Evolutionary conservation across 2,888 invertebrate species (phyloP).

Genomic region (Cataglyphis cursor): DNA sequence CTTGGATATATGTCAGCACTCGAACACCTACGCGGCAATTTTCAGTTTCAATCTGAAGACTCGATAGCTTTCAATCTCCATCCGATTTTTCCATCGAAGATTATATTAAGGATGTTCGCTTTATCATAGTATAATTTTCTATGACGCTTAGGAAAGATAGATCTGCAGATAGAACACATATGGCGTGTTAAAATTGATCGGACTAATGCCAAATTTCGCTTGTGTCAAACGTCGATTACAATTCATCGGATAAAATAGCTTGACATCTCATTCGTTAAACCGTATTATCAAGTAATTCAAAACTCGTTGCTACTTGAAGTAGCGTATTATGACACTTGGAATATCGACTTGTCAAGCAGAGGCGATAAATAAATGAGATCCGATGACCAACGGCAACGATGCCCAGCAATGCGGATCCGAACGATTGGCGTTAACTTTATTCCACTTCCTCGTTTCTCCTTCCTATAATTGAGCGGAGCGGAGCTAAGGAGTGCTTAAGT

Average conservation of each 20-base stretch:
- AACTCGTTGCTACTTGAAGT: background rate
- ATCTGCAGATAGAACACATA: too few species aligned
- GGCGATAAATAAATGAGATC: slow-evolving; percentile 41
- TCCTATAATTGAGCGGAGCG: slow-evolving; percentile 48
- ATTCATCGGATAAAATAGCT: background rate
- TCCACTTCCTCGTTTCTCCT: slow-evolving; percentile 49
- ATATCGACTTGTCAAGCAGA: slow-evolving; percentile 9
- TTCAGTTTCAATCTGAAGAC: slow-evolving; percentile 7
- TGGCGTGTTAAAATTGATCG: background rate
- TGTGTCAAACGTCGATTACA: background rate
- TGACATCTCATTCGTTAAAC: background rate
- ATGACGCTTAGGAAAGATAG: background rate
- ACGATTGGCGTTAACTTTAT: slow-evolving; percentile 47
- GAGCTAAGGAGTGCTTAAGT: slow-evolving; percentile 39
- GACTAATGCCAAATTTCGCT: background rate
- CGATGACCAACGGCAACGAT: slow-evolving; percentile 24
- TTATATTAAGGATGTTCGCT: background rate
- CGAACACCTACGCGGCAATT: slow-evolving; percentile 25
- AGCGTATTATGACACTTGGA: slow-evolving; percentile 17
- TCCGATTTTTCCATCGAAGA: background rate
- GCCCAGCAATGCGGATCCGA: slow-evolving; percentile 42
- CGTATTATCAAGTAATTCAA: background rate
- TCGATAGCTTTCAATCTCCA: slow-evolving; percentile 3
- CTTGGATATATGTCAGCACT: slow-evolving; percentile 19
- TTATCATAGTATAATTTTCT: background rate